These are phyloP conservation scores for Ochotona princeps DNA, from an alignment of 2,113 vertebrate genomes.

Conservation along the genomic window DNA sequence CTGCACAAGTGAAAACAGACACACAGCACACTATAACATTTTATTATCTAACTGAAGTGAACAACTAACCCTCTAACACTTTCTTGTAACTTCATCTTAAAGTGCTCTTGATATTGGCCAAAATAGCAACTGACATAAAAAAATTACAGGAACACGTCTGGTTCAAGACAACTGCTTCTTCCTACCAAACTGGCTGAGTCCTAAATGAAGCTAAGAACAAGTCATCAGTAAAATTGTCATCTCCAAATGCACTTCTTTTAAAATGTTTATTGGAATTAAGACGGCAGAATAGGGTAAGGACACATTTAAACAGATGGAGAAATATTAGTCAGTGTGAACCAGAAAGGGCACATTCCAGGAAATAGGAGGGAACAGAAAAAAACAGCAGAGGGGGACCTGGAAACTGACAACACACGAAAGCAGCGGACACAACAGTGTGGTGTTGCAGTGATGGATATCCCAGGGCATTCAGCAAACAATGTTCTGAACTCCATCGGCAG, in stretches of 20 bases:
- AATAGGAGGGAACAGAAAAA: too few species aligned
- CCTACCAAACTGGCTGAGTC: constrained; percentile 41
- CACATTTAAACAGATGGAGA: too few species aligned
- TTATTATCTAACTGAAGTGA: not conserved
- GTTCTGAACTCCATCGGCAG: too few species aligned
- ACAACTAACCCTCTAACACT: not conserved
- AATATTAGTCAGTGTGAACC: too few species aligned
- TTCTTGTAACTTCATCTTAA: constrained; percentile 35
- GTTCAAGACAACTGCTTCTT: constrained; percentile 39
- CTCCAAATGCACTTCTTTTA: not conserved
- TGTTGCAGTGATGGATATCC: too few species aligned
- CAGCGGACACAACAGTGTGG: too few species aligned
- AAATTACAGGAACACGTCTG: constrained; percentile 12
- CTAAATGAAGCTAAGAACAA: constrained; percentile 3
- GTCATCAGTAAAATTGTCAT: not conserved
- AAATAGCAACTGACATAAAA: constrained; percentile 12
- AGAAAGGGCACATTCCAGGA: too few species aligned
- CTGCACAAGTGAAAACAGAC: not conserved
- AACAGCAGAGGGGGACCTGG: too few species aligned
- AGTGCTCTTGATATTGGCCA: not conserved
- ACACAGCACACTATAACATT: not conserved
- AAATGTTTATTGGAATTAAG: not conserved
- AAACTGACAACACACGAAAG: too few species aligned
- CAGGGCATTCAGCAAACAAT: too few species aligned
- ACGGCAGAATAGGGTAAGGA: too few species aligned